These are phyloP conservation scores for Aramus guarauna DNA, from an alignment of 2,113 vertebrate genomes.

Conservation along the genomic window DNA sequence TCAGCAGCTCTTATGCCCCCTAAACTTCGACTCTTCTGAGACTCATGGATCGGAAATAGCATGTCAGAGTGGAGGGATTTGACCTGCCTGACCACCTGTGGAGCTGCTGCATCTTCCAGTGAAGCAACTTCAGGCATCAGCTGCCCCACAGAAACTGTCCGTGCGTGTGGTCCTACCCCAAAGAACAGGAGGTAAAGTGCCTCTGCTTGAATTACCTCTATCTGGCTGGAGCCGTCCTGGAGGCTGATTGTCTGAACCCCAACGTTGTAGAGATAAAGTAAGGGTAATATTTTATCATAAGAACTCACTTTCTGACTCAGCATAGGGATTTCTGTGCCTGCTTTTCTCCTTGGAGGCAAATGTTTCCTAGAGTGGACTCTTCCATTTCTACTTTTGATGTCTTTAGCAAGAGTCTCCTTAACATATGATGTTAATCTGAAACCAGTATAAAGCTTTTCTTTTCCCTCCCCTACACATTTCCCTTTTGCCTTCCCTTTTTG, in stretches of 20 bases:
- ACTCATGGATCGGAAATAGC: neutral
- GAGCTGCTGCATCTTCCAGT: neutral
- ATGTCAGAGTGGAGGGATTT: neutral
- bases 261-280: neutral
- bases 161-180: rapidly evolving
- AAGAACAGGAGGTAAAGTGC: neutral
- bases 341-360: neutral
- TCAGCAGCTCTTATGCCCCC: neutral
- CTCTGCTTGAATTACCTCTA: neutral
- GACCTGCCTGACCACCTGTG: neutral
- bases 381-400: neutral
- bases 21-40: neutral
- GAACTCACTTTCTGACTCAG: neutral
- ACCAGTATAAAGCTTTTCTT: neutral
- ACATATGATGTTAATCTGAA: neutral
- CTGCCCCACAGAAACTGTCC: neutral
- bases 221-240: neutral
- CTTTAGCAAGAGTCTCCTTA: neutral
- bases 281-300: neutral
- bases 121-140: neutral
- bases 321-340: neutral
- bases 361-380: neutral
- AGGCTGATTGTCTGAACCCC: neutral
- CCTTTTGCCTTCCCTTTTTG: neutral
- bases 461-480: neutral